phyloP scores from a whole-genome alignment of 2,888 invertebrate genomes.

The Osmoderma eremita region DNA sequence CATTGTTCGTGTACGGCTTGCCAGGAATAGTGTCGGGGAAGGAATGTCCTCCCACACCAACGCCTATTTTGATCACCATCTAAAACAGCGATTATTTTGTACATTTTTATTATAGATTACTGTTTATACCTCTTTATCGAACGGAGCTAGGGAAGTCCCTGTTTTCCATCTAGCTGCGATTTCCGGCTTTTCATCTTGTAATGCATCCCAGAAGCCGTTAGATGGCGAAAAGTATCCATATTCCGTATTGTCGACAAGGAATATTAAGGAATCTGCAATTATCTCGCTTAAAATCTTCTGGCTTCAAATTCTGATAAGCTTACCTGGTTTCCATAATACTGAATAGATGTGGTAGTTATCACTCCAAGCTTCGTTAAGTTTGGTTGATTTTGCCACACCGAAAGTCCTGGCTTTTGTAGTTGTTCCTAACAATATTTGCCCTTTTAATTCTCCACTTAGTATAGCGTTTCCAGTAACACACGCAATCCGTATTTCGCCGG shows the following conservation, averaged over 20 bases:
- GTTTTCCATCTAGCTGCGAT: constrained; percentile 69
- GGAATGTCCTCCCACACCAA: constrained; percentile 76
- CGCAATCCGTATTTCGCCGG: constrained; percentile 79
- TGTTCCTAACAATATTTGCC: constrained; percentile 57
- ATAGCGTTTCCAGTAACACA: constrained; percentile 72
- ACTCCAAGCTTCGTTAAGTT: constrained; percentile 58
- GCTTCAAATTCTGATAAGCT: constrained; percentile 3
- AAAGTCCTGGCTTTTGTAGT: constrained; percentile 53
- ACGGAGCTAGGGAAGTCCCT: constrained; percentile 72
- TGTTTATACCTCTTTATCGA: constrained; percentile 67
- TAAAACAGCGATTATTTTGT: constrained; percentile 10
- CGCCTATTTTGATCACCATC: constrained; percentile 66
- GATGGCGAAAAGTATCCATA: constrained; percentile 67
- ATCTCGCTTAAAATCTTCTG: not conserved
- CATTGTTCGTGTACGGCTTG: constrained; percentile 76
- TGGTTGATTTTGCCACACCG: constrained; percentile 51
- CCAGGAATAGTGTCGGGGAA: constrained; percentile 70
- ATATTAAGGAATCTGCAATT: constrained; percentile 48
- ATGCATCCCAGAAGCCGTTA: constrained; percentile 73
- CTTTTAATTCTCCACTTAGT: constrained; percentile 53
- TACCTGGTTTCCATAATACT: constrained; percentile 68
- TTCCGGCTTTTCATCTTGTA: constrained; percentile 65
- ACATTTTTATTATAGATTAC: too few relatives aligned
- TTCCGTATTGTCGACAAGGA: constrained; percentile 67
- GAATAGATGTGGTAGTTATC: constrained; percentile 68